These are phyloP conservation scores for Chrysotoxum bicinctum DNA, from an alignment of 2,888 invertebrate genomes.

Conservation along the genomic window DNA sequence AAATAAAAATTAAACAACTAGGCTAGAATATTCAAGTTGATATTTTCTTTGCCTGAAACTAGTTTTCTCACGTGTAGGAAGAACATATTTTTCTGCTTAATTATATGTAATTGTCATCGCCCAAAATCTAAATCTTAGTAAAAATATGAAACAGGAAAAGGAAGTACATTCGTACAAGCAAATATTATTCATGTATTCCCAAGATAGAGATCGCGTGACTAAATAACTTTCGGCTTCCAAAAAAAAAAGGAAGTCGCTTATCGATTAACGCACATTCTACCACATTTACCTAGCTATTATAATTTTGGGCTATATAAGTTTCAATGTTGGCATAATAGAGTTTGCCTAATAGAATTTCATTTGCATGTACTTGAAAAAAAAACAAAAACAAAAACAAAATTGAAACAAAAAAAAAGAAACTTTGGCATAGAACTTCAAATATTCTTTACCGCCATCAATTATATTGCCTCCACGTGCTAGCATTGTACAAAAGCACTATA, in stretches of 20 bases:
- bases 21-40: not conserved
- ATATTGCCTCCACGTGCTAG: constrained; percentile 27
- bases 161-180: not conserved
- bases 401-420: constrained; percentile 6
- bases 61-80: not conserved
- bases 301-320: not conserved
- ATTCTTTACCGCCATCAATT: constrained; percentile 21
- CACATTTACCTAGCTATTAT: not conserved
- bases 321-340: constrained; percentile 18
- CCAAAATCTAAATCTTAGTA: not conserved
- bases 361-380: not conserved
- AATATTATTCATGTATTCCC: not conserved
- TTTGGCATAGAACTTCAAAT: constrained; percentile 70
- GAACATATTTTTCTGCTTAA: not conserved
- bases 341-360: constrained; percentile 25
- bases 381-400: not conserved
- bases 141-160: not conserved
- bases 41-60: not conserved
- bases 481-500: constrained; percentile 15
- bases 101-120: not conserved
- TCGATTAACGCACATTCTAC: constrained; percentile 46
- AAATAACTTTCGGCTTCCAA: not conserved
- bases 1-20: too few species aligned
- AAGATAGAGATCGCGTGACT: constrained; percentile 31
- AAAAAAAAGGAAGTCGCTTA: constrained; percentile 19